phyloP scores from a whole-genome alignment of 1,140 invertebrate species.

The Metopolophium dirhodum region DNA sequence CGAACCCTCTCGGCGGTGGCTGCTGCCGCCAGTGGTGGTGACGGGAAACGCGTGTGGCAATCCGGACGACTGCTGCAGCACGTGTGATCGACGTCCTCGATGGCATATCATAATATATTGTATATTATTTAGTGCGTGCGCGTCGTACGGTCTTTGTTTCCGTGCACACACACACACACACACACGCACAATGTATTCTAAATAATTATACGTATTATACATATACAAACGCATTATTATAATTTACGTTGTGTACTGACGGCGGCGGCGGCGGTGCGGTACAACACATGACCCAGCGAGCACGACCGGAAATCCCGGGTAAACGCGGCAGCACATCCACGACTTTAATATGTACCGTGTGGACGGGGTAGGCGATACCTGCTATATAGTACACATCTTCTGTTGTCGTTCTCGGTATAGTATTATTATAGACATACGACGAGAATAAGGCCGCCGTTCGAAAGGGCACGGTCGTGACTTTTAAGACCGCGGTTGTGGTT shows the following conservation, averaged over 20 bases:
- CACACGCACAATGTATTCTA: neutral
- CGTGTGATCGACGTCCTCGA: conserved; percentile 13
- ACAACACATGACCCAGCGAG: conserved; percentile 35
- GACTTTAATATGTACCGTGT: neutral
- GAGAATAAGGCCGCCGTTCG: neutral
- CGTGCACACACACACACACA: neutral
- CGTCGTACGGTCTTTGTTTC: conserved; percentile 22
- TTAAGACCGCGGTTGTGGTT: neutral
- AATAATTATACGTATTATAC: neutral
- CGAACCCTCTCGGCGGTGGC: neutral
- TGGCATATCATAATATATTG: neutral
- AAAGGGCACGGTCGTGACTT: neutral
- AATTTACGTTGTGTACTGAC: neutral
- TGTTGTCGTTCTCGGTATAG: neutral
- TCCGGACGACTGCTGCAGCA: neutral
- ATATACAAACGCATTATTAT: neutral
- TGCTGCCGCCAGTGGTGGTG: neutral
- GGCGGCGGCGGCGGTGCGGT: neutral
- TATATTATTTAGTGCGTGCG: neutral
- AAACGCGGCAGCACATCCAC: neutral
- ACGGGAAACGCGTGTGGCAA: conserved; percentile 8
- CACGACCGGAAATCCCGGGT: conserved; percentile 32
- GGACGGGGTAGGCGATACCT: neutral
- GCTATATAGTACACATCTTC: neutral
- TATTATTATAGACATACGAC: too few relatives aligned